Conservation (phyloP, 2,888 invertebrate species). For the Bursaphelenchus okinawaensis region DNA sequence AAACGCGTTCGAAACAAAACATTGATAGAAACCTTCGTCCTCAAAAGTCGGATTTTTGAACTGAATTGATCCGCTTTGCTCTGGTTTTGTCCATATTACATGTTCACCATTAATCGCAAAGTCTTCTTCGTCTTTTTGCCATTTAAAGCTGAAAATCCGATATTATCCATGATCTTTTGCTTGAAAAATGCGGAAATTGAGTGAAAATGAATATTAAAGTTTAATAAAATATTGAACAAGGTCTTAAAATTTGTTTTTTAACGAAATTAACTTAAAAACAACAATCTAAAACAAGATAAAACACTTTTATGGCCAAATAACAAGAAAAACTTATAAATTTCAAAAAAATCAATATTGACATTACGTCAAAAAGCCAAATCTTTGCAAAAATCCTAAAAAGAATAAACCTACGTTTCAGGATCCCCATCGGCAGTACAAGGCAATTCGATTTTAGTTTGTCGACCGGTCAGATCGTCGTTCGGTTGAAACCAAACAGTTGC, state of each 20-base stretch:
- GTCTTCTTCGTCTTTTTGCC: constrained; percentile 42
- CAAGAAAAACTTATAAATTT: too few species aligned
- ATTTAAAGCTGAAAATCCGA: constrained; percentile 42
- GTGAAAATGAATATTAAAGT: too few species aligned
- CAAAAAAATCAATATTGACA: too few species aligned
- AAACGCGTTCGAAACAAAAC: constrained; percentile 58
- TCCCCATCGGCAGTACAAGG: constrained; percentile 43
- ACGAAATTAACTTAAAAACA: too few species aligned
- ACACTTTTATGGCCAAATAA: too few species aligned
- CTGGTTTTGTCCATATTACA: constrained; percentile 41
- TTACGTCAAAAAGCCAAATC: too few species aligned
- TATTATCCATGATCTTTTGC: too few species aligned
- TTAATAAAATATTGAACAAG: too few species aligned
- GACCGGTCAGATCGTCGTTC: constrained; percentile 24
- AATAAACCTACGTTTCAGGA: constrained; percentile 43
- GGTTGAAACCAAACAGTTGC: constrained; percentile 48
- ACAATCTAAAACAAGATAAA: too few species aligned
- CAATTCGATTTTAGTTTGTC: constrained; percentile 36
- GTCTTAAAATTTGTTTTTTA: too few species aligned
- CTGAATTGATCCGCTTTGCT: constrained; percentile 53
- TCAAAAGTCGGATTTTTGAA: constrained; percentile 27
- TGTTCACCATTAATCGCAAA: constrained; percentile 36
- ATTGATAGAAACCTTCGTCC: constrained; percentile 57
- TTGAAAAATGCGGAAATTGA: too few species aligned
- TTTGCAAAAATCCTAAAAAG: too few species aligned